Evolutionary conservation across 2,888 invertebrate species (phyloP).

Genomic region (Lottia scabra): DNA sequence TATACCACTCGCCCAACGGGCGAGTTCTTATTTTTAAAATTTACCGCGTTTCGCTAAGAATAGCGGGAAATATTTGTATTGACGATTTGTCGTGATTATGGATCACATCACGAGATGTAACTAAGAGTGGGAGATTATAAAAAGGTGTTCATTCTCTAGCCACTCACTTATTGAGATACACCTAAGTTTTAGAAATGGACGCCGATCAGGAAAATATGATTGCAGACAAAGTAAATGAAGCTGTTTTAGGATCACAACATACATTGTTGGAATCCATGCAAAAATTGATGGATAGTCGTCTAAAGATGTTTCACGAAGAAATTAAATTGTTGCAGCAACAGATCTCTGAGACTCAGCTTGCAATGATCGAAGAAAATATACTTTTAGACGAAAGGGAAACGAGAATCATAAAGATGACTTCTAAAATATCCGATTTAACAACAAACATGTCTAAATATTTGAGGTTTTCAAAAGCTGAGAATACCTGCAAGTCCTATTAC

Average conservation of each 20-base stretch:
- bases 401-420: constrained; percentile 7
- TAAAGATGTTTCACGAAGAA: constrained; percentile 7
- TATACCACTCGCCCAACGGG: too few species aligned
- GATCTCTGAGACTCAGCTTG: constrained; percentile 11
- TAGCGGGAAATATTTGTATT: too few species aligned
- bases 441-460: not conserved
- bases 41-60: too few species aligned
- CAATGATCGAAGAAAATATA: constrained; percentile 13
- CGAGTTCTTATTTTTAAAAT: too few species aligned
- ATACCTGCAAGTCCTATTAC: not conserved
- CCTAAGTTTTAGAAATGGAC: too few species aligned
- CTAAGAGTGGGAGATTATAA: too few species aligned
- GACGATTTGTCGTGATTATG: too few species aligned
- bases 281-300: not conserved
- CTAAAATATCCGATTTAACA: not conserved
- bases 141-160: too few species aligned
- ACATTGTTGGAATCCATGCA: constrained; percentile 3
- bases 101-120: too few species aligned
- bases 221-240: too few species aligned
- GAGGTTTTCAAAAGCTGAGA: not conserved
- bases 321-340: not conserved
- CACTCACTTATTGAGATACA: too few species aligned
- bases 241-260: not conserved
- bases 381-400: constrained; percentile 17
- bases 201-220: too few species aligned